Evolutionary conservation across 1,140 invertebrate species (phyloP), one percentile per base, ranked within the genome.

Genomic region (Pteromalus puparum): DNA sequence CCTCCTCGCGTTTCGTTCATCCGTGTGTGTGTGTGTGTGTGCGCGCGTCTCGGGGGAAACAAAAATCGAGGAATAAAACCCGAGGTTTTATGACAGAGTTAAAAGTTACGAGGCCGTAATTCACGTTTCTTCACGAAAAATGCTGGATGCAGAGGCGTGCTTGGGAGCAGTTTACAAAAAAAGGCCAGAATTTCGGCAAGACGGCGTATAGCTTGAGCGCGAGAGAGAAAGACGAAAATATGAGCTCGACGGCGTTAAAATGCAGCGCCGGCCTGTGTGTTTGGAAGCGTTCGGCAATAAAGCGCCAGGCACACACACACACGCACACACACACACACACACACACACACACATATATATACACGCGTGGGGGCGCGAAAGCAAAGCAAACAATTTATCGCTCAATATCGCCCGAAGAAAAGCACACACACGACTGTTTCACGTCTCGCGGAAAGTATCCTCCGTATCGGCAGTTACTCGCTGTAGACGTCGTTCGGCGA

Each of bases 341-440:
- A n/a, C n/a, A n/a, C 4, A n/a, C 18, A 26, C 18, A n/a, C 18
- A 26, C 9, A 9, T 67, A 67, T 9, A 68, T 28, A 70, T 1
- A 30, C 24, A 30, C 12, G 26, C 68, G 24, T n/a, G 18, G 28
- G 68, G 24, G 72, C 28, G 72, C 28, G 72, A 38, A 76, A 38
- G 38, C 38, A 76, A 76, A 76, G 74, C 74, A 76, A 76, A 76
- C 74, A 76, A 76, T 76, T 76, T 76, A 76, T 76, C 74, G 74
- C n/a, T 24, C 74, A 76, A 76, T 76, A 53, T 76, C 38, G 38
- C 28, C 38, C 7, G 24, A 53, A 76, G 74, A 53, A 76, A 76
- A 76, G 15, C 34, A n/a, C 74, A 24, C 42, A 28, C 74, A 38
- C n/a, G 24, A n/a, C 28, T 26, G 26, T 26, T 70, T 24, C n/a